phyloP scores from a whole-genome alignment of 2,797 vertebrate species.

The Ataeniobius toweri region DNA sequence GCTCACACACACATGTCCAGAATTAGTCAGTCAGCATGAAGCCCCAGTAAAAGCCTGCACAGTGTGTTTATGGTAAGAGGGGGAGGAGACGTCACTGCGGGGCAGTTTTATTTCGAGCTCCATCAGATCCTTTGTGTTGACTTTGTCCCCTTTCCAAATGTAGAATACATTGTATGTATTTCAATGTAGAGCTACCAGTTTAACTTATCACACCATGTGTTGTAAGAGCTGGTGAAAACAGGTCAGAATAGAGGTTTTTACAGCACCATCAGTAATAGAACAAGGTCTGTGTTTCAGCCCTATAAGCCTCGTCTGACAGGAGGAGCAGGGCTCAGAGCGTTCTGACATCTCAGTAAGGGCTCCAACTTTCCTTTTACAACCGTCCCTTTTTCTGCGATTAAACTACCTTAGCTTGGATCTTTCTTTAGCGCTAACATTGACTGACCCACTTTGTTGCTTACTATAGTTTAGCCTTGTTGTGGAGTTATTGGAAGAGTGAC shows the following conservation, averaged over 20 bases:
- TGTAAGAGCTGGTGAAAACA: neutral
- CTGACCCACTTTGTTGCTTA: neutral
- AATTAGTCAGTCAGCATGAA: constrained; percentile 55
- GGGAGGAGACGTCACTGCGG: constrained; percentile 46
- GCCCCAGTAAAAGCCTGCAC: constrained; percentile 52
- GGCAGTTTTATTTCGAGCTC: constrained; percentile 21
- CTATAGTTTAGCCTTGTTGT: neutral
- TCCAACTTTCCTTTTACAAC: neutral
- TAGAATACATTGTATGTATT: neutral
- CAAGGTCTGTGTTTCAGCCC: constrained; percentile 1
- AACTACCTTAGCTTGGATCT: neutral
- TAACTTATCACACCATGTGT: constrained; percentile 2
- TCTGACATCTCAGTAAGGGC: neutral
- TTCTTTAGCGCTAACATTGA: neutral
- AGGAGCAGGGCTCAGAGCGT: neutral
- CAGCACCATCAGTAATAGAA: neutral
- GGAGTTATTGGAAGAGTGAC: neutral
- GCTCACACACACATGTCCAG: constrained; percentile 14
- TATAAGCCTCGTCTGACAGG: neutral
- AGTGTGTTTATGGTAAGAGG: constrained; percentile 40
- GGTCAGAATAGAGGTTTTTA: neutral
- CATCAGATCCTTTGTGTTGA: constrained; percentile 39
- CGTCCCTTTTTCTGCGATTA: neutral
- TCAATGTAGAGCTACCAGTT: neutral
- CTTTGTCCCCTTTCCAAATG: constrained; percentile 7